phyloP scores from a whole-genome alignment of 2,888 invertebrate species.

The Xestia c-nigrum region DNA sequence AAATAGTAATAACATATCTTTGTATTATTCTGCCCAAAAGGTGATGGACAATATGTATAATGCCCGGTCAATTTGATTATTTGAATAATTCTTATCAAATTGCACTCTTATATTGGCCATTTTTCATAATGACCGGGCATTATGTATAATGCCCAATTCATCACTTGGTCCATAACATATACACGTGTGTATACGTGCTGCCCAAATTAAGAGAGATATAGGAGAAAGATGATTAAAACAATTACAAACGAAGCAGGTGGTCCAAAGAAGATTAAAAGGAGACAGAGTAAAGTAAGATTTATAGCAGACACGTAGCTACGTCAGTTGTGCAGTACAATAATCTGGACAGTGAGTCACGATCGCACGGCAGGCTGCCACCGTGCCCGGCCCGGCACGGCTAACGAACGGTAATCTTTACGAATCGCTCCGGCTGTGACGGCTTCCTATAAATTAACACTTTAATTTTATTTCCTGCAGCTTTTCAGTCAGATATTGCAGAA shows the following conservation, averaged over 20 bases:
- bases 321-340: conserved; percentile 47
- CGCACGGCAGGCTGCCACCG: conserved; percentile 8
- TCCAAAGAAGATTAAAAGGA: conserved; percentile 27
- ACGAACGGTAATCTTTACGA: conserved; percentile 63
- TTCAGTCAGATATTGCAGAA: background rate
- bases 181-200: no score
- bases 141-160: no score
- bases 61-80: no score
- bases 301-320: conserved; percentile 37
- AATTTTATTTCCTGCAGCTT: conserved; percentile 30
- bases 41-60: no score
- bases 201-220: background rate
- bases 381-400: conserved; percentile 33
- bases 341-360: conserved; percentile 59
- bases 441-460: conserved; percentile 38
- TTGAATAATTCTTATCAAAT: no score
- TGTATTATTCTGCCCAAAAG: no score
- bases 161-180: no score
- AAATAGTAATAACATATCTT: no score
- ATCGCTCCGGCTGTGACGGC: conserved; percentile 36
- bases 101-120: no score
- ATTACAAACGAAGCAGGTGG: conserved; percentile 15
- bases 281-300: conserved; percentile 44
- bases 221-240: background rate
- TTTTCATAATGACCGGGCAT: no score